A percentile compares a stretch with the other conserved stretches of the same genome.
Evolutionary conservation across 2,113 vertebrate species (phyloP).

Genomic region (Lasiurus borealis): DNA sequence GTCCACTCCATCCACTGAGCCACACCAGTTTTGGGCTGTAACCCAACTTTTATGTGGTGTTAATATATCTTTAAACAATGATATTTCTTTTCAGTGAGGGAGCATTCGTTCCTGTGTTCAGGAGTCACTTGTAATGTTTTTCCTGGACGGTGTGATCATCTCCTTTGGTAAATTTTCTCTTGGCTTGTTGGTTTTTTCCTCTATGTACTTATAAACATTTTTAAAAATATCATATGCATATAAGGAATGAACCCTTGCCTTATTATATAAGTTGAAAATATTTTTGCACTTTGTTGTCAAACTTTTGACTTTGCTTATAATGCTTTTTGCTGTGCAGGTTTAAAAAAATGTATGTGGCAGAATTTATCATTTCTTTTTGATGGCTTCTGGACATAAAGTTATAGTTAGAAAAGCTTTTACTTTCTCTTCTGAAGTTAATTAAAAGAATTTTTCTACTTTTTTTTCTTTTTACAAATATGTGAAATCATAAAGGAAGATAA

Average conservation of each 20-base stretch:
- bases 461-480: slow-evolving; percentile 7
- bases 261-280: background rate
- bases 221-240: background rate
- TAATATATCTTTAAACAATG: background rate
- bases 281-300: background rate
- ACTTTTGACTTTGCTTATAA: background rate
- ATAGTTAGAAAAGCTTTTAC: background rate
- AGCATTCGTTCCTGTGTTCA: background rate
- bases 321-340: background rate
- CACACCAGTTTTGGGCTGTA: too few relatives aligned
- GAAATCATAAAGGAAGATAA: background rate
- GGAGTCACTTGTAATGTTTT: background rate
- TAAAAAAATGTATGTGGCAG: background rate
- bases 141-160: too few relatives aligned
- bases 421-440: slow-evolving; percentile 8
- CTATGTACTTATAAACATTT: background rate
- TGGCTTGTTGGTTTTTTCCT: background rate
- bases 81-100: background rate
- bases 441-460: background rate
- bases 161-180: slow-evolving; percentile 34
- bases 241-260: background rate
- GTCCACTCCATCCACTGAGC: too few relatives aligned
- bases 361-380: background rate
- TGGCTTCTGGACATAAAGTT: background rate
- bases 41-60: background rate